Evolutionary conservation across 2,888 invertebrate species (phyloP), one percentile per base, ranked within the genome.

Genomic region (Scaptomyza polygonia): DNA sequence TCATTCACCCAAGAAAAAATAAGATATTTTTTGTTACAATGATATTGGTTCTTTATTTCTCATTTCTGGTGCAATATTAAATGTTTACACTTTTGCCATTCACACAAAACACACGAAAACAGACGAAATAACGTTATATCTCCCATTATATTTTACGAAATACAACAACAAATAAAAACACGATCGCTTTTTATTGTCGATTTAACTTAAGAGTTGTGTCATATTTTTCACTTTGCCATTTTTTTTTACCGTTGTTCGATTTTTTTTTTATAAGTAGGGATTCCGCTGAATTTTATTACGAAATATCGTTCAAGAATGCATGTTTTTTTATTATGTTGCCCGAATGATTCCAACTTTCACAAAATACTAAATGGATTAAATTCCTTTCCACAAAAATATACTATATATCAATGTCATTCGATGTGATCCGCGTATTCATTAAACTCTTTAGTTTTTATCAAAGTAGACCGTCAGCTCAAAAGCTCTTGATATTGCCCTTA

Each of bases 1-100:
- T 63, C 54, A 43, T 52, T 70, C 67, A 53, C 40, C 53, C 48
- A n/a, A 47, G 30, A 21, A 14, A 32, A 16, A 16, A n/a, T n/a
- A n/a, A n/a, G n/a, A n/a, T 34, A 25, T 51, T 56, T 36, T 52
- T 74, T 57, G 16, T 58, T 39, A 39, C 56, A 39, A 25, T 25
- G 25, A 25, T 25, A 25, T 21, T 11, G n/a, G 25, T 67, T 45
- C 0, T 42, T 27, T 43, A 43, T 56, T 56, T 52, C 54, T 53
- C 55, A 59, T 76, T 71, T 73, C 74, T 78, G 74, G 79, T 86
- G 85, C 86, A 86, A 85, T 86, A 81, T 85, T 82, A 68, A 77
- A 49, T 55, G 62, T 73, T 68, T 32, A 53, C n/a, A 44, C 21
- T 55, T 55, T 49, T 47, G 53, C 44, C 2, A 54, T 8, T n/a